Base-by-base conservation (phyloP, 37 sponge, comb jelly and placozoan genomes). In the Cladorhizidae sp. region DNA sequence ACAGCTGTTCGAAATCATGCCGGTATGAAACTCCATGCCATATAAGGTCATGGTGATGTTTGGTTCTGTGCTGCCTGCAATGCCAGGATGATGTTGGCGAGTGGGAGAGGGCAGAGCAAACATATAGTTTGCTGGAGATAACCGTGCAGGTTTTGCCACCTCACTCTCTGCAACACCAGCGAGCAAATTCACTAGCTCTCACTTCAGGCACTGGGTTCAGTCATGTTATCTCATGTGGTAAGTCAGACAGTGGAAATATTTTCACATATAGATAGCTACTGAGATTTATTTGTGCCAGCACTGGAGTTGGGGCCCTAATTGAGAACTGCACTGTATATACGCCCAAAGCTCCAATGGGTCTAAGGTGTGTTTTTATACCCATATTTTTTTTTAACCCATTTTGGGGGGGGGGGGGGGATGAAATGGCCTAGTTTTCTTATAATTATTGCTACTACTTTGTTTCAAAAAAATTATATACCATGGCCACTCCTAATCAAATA, bases 211-310 rank as follows among this genome's bases (percentile, higher is more conserved):
- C 37, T 35, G 87, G 87, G 38, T n/a, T 43, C 31, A 80, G 22
- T 37, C 87, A 87, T 37, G 78, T 72, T 41, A 38, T 87, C 22
- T 80, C 87, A 3, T 80, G 74, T 80, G 87, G 80, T 79, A 51
- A 15, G 64, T n/a, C n/a, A n/a, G n/a, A n/a, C n/a, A n/a, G n/a
- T n/a, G n/a, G n/a, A n/a, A n/a, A n/a, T n/a, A n/a, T n/a, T n/a
- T n/a, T n/a, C n/a, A n/a, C n/a, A n/a, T n/a, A n/a, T n/a, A n/a
- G n/a, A n/a, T n/a, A n/a, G n/a, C n/a, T n/a, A n/a, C n/a, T n/a
- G n/a, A n/a, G n/a, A n/a, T n/a, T n/a, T n/a, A n/a, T n/a, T n/a
- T n/a, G n/a, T n/a, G n/a, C n/a, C n/a, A n/a, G n/a, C n/a, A n/a
- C n/a, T n/a, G n/a, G n/a, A n/a, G n/a, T n/a, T n/a, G n/a, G n/a